phyloP scores from a whole-genome alignment of 2,797 vertebrate species.

The Amblyraja radiata region DNA sequence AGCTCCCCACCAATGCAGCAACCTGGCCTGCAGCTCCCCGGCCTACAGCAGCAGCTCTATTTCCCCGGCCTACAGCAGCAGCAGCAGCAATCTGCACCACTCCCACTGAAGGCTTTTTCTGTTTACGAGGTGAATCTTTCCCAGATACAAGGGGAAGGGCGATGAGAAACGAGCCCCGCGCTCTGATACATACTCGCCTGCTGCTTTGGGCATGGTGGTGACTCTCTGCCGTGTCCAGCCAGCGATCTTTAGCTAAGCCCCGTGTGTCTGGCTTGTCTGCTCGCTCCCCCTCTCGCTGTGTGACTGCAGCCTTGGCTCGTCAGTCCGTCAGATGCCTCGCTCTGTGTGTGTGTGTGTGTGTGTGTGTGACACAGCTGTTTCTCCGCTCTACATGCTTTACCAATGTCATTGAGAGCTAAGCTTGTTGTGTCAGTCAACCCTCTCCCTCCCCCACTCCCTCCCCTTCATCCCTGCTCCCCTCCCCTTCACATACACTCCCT shows the following conservation, averaged over 20 bases:
- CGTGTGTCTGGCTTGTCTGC: not conserved
- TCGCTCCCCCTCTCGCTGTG: no score
- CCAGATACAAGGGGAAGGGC: not conserved
- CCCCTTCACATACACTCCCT: no score
- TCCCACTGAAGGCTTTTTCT: not conserved
- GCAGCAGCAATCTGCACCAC: no score
- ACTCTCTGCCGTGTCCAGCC: not conserved
- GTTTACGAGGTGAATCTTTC: not conserved
- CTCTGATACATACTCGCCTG: not conserved
- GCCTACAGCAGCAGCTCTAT: no score
- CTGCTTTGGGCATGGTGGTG: slow-evolving; percentile 2
- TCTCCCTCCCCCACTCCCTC: not conserved
- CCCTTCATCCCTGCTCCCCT: no score
- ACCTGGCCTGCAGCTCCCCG: no score
- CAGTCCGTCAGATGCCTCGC: not conserved
- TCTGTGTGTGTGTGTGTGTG: not conserved
- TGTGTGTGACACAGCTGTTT: not conserved
- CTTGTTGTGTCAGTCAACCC: not conserved
- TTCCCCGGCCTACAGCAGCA: no score
- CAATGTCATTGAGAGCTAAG: not conserved
- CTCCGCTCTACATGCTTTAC: not conserved
- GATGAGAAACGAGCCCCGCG: no score
- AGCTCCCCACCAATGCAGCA: no score
- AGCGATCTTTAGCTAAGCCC: not conserved
- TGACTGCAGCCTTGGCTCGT: not conserved